Evolutionary conservation across 2,113 vertebrate species (phyloP).

Genomic region (Buteo buteo): DNA sequence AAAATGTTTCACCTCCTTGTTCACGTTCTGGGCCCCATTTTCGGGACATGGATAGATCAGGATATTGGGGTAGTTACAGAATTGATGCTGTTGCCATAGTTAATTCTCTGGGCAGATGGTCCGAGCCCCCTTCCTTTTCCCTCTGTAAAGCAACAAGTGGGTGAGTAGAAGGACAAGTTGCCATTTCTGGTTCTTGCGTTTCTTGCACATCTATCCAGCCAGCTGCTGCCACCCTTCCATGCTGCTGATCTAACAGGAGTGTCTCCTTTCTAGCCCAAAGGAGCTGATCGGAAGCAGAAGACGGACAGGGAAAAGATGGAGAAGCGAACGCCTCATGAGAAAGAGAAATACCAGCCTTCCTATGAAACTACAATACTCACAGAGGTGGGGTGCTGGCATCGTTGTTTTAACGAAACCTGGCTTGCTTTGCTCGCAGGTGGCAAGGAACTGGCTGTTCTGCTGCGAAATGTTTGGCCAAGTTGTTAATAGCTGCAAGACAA

Average conservation of each 20-base stretch:
- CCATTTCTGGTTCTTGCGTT: neutral
- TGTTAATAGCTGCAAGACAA: neutral
- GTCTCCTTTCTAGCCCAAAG: conserved; percentile 85
- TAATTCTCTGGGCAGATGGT: neutral
- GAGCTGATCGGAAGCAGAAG: conserved; percentile 97
- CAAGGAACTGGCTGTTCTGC: neutral
- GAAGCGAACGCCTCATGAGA: conserved; percentile 93
- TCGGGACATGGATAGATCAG: neutral
- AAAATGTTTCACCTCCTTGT: neutral
- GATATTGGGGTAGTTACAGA: neutral
- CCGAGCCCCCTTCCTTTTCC: neutral
- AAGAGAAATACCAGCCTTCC: conserved; percentile 97
- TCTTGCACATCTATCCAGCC: neutral
- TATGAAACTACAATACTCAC: conserved; percentile 97
- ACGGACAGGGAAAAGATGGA: conserved; percentile 98
- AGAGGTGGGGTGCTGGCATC: conserved; percentile 75
- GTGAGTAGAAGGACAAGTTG: neutral
- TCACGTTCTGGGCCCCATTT: neutral
- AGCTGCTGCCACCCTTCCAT: neutral
- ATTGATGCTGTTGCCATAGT: accelerated
- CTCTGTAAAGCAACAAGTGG: neutral
- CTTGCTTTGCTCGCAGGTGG: no score
- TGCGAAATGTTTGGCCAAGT: accelerated
- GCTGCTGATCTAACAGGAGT: neutral
- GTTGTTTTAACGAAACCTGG: no score